Conservation (phyloP, 2,888 invertebrate genomes). For the Morpho achilles region DNA sequence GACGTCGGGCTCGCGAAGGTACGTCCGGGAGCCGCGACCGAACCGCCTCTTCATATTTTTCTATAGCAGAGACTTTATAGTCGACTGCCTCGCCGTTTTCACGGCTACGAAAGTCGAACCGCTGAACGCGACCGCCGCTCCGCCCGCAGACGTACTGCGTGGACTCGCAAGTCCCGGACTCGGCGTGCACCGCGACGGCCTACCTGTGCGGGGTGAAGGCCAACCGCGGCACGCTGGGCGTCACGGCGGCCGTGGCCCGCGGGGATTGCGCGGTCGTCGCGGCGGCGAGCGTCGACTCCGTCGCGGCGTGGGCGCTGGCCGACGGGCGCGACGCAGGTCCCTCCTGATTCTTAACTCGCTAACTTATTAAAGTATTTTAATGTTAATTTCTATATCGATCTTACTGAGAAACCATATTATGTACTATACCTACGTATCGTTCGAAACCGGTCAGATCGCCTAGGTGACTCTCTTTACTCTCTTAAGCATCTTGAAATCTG, state of each 20-base stretch:
- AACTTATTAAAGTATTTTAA: too few species aligned
- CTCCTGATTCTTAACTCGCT: neutral
- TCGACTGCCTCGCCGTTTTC: constrained; percentile 1
- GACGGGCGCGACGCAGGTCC: constrained; percentile 53
- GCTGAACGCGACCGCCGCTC: too few species aligned
- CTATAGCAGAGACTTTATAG: neutral
- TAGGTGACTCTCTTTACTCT: too few species aligned
- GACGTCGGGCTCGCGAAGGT: constrained; percentile 82
- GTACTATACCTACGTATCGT: too few species aligned
- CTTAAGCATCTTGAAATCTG: too few species aligned
- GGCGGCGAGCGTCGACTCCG: constrained; percentile 72
- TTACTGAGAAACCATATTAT: too few species aligned
- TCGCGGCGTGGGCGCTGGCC: constrained; percentile 82
- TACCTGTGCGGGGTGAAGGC: constrained; percentile 83
- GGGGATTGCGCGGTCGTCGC: constrained; percentile 76
- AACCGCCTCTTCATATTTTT: too few species aligned
- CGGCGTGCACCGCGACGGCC: constrained; percentile 84
- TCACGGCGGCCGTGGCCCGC: constrained; percentile 79
- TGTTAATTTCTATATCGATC: too few species aligned
- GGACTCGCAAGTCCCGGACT: constrained; percentile 82
- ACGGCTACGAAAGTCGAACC: too few species aligned
- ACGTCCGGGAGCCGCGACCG: neutral
- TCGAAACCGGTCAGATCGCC: too few species aligned
- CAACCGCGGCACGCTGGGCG: constrained; percentile 81
- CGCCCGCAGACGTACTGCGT: constrained; percentile 71